These are phyloP conservation scores for Cataglyphis livida DNA, from an alignment of 2,888 invertebrate genomes.

Conservation along the genomic window DNA sequence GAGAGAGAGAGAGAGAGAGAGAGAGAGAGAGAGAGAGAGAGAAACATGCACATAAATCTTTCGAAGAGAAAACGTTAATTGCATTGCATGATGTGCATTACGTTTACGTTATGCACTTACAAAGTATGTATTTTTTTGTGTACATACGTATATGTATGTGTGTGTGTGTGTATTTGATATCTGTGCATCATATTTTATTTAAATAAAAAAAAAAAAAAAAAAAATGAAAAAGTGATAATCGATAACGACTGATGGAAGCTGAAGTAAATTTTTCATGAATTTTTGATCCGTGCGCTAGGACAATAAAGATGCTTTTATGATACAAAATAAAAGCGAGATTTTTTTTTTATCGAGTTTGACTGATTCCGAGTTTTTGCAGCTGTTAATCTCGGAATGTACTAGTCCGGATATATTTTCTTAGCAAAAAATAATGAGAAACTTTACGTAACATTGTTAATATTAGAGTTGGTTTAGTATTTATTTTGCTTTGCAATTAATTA, in stretches of 20 bases:
- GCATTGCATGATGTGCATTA: slow-evolving; percentile 41
- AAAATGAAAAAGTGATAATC: slow-evolving; percentile 21
- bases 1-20: slow-evolving; percentile 1
- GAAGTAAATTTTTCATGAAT: slow-evolving; percentile 14
- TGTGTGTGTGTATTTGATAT: not conserved
- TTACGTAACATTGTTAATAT: not conserved
- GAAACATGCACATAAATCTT: slow-evolving; percentile 30
- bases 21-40: slow-evolving; percentile 16
- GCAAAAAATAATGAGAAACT: not conserved
- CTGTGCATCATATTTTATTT: not conserved
- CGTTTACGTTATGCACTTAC: slow-evolving; percentile 22
- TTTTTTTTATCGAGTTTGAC: not conserved
- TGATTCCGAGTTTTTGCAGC: not conserved
- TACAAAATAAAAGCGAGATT: not conserved
- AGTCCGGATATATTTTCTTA: not conserved
- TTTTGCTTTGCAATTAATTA: too few species aligned
- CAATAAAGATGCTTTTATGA: not conserved
- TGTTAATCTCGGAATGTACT: not conserved
- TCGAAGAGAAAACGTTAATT: slow-evolving; percentile 21
- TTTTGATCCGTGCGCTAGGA: slow-evolving; percentile 4
- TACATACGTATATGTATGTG: not conserved
- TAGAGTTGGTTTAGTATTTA: not conserved
- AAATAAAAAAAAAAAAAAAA: not conserved
- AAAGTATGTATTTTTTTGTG: not conserved
- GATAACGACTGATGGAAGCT: not conserved